Conservation (phyloP, 2,888 invertebrate genomes). For the Dinocampus coccinellae region DNA sequence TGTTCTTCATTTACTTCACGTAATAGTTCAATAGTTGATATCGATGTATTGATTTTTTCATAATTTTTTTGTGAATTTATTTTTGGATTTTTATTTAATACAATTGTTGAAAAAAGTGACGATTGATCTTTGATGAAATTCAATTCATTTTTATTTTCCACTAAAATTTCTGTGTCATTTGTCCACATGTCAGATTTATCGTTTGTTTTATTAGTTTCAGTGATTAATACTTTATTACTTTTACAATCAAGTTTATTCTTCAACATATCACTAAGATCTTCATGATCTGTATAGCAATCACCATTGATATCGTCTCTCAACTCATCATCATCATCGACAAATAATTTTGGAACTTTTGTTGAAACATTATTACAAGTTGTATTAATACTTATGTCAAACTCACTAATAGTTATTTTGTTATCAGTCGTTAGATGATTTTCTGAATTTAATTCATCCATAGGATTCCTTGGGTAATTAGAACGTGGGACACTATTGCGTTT, state of each 20-base stretch:
- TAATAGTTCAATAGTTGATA: background rate
- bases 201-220: background rate
- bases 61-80: background rate
- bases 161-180: background rate
- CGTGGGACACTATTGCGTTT: slow-evolving; percentile 5
- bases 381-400: background rate
- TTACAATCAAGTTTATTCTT: background rate
- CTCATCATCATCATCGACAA: background rate
- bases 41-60: background rate
- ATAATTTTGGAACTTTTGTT: background rate
- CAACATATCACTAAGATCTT: background rate
- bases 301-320: background rate
- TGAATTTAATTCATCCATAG: background rate
- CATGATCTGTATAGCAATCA: background rate
- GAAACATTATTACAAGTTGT: background rate
- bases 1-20: background rate
- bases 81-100: background rate
- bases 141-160: background rate
- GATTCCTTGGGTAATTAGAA: background rate
- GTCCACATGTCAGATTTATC: background rate
- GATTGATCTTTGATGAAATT: background rate
- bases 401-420: background rate
- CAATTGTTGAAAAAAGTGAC: background rate
- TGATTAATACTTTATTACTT: background rate
- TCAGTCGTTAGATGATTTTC: background rate